Conservation (phyloP, 2,797 vertebrate genomes). For the Gymnothorax reevesii region DNA sequence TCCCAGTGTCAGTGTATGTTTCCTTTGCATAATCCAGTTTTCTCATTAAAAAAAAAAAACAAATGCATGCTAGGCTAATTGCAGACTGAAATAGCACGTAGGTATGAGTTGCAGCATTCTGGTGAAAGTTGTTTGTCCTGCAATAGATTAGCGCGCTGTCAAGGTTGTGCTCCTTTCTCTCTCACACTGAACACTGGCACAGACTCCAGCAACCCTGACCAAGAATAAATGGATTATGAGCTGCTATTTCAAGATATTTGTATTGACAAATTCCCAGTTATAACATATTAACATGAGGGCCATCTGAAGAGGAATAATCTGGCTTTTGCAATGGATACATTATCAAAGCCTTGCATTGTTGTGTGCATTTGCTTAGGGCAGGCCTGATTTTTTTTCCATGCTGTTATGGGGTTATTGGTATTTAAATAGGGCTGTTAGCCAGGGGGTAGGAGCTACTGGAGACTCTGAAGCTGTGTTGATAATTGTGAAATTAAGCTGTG, state of each 20-base stretch:
- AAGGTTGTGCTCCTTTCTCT: too few relatives aligned
- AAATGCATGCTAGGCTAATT: too few relatives aligned
- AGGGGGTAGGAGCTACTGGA: background rate
- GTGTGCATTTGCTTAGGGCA: background rate
- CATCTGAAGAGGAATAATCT: background rate
- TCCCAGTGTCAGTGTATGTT: too few relatives aligned
- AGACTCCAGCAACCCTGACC: too few relatives aligned
- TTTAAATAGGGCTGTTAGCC: background rate
- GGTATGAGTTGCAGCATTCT: too few relatives aligned
- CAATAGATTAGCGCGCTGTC: too few relatives aligned
- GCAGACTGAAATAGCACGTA: too few relatives aligned
- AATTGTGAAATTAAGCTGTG: background rate
- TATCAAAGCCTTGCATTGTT: slow-evolving; percentile 3
- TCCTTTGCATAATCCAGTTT: too few relatives aligned
- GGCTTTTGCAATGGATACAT: background rate
- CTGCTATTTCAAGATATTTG: background rate
- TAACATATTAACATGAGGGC: background rate
- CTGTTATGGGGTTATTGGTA: background rate
- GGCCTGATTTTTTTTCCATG: background rate
- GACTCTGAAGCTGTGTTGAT: background rate
- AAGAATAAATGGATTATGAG: background rate
- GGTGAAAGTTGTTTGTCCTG: too few relatives aligned
- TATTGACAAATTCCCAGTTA: background rate
- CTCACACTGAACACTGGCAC: too few relatives aligned
- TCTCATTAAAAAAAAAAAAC: too few relatives aligned